Conservation (phyloP, 2,113 vertebrate genomes). For the Excalfactoria chinensis region DNA sequence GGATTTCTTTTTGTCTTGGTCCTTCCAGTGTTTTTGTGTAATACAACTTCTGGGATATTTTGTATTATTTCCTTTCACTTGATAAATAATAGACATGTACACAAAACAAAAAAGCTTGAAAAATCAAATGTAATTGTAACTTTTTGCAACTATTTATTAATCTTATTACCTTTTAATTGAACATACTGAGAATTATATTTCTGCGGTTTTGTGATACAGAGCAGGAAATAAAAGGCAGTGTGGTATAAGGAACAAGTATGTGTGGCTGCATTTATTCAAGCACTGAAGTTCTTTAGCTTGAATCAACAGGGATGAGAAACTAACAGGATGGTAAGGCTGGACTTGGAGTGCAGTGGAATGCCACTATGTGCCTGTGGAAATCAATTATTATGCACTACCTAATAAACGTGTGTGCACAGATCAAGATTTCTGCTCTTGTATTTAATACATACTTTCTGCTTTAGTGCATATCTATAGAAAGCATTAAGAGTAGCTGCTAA, state of each 20-base stretch:
- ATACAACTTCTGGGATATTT: background rate
- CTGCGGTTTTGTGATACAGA: background rate
- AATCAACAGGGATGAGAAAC: background rate
- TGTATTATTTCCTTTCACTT: background rate
- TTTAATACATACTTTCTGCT: background rate
- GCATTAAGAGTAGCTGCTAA: background rate
- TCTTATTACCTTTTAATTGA: background rate
- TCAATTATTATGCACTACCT: background rate
- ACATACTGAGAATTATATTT: background rate
- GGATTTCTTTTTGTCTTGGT: background rate
- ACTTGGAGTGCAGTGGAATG: background rate
- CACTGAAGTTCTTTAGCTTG: background rate
- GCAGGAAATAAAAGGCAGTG: background rate
- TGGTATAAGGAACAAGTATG: background rate
- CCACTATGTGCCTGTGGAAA: background rate
- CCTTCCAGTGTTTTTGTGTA: background rate
- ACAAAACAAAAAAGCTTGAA: background rate
- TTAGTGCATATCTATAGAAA: background rate
- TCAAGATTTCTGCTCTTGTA: background rate
- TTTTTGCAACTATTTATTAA: background rate
- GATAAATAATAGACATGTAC: background rate
- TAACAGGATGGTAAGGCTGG: background rate
- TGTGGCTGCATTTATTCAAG: background rate
- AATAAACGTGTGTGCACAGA: background rate
- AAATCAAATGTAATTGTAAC: background rate